Conservation (phyloP, 2,888 invertebrate species). For the Brassicogethes aeneus region DNA sequence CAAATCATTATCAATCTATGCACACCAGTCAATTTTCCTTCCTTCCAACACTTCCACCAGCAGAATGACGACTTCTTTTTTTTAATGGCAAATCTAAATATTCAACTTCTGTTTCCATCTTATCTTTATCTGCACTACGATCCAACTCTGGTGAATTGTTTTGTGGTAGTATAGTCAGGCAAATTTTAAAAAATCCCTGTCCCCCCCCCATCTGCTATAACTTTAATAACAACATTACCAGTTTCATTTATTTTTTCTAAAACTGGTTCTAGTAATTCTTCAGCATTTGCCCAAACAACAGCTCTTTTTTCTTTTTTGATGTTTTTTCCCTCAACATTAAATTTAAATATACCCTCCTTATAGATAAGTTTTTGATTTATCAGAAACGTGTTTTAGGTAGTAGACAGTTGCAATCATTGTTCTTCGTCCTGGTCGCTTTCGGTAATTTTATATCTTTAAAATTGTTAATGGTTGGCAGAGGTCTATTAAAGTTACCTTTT, state of each 20-base stretch:
- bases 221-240: slow-evolving; percentile 2
- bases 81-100: no score
- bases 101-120: no score
- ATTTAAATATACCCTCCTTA: background rate
- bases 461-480: background rate
- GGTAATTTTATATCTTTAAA: background rate
- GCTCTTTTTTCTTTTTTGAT: background rate
- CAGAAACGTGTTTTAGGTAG: background rate
- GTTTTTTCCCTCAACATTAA: background rate
- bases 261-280: slow-evolving; percentile 4
- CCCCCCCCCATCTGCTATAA: slow-evolving; percentile 7
- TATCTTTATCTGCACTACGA: background rate
- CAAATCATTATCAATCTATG: no score
- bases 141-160: background rate
- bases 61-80: no score
- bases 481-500: background rate
- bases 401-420: background rate
- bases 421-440: background rate
- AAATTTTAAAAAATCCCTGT: slow-evolving; percentile 7
- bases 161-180: slow-evolving; percentile 3
- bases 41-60: no score
- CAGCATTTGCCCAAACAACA: slow-evolving; percentile 4
- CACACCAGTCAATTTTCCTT: no score
- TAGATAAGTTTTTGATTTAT: background rate
- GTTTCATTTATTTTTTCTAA: slow-evolving; percentile 4